These are phyloP conservation scores for Bombus haemorrhoidalis DNA, from an alignment of 1,140 invertebrate species.

Conservation along the genomic window DNA sequence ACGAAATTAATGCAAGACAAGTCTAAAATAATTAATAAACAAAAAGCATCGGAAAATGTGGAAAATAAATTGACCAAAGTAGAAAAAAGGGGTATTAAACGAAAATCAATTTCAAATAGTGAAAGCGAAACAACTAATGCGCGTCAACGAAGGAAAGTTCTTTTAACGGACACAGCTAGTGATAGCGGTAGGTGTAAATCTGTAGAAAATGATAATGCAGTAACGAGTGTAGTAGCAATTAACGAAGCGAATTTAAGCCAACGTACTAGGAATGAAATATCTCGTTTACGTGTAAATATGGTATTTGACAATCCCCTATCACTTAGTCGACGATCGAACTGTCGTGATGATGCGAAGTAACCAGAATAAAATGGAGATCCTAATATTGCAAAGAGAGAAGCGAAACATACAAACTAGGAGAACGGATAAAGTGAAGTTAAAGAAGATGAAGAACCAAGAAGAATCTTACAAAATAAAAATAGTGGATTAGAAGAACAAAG, in stretches of 20 bases:
- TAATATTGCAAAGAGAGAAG: background rate
- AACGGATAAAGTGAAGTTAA: no score
- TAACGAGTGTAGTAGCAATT: background rate
- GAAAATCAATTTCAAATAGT: slow-evolving; percentile 61
- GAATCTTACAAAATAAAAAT: background rate
- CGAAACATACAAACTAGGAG: no score
- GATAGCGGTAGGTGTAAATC: slow-evolving; percentile 52
- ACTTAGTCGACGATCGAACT: slow-evolving; percentile 70
- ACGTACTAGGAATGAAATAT: slow-evolving; percentile 74
- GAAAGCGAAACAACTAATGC: slow-evolving; percentile 52
- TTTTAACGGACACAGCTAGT: slow-evolving; percentile 4
- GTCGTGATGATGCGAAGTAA: slow-evolving; percentile 29
- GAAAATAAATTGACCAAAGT: slow-evolving; percentile 25
- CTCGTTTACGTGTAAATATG: slow-evolving; percentile 78
- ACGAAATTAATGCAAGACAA: slow-evolving; percentile 19
- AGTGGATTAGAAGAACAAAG: background rate
- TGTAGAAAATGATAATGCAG: slow-evolving; percentile 36
- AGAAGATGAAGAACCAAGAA: no score
- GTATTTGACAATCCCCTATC: slow-evolving; percentile 68
- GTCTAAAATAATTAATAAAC: slow-evolving; percentile 16
- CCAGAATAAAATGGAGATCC: background rate
- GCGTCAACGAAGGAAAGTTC: slow-evolving; percentile 38
- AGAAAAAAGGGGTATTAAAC: slow-evolving; percentile 59
- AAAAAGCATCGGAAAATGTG: slow-evolving; percentile 5
- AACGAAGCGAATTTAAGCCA: slow-evolving; percentile 31